Evolutionary conservation across 1,140 invertebrate genomes (phyloP).

Genomic region (Thereuonema tuberculata): DNA sequence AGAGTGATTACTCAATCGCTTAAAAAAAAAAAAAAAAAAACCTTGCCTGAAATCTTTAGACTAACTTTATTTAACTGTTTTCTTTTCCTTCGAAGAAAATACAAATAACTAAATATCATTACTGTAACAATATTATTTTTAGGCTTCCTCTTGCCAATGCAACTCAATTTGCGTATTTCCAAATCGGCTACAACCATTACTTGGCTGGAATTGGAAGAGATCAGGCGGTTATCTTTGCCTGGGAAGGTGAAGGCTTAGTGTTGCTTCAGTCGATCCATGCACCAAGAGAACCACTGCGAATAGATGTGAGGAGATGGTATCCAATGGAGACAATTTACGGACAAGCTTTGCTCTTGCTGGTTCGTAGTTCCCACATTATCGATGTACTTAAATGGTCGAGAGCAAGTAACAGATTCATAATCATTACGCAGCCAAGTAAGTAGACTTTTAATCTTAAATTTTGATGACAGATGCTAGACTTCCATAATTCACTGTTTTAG

Average conservation of each 20-base stretch:
- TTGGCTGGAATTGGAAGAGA: not conserved
- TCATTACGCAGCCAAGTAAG: not conserved
- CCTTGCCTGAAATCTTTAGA: not conserved
- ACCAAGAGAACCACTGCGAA: not conserved
- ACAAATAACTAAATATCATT: not conserved
- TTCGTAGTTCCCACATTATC: not conserved
- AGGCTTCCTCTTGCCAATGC: not conserved
- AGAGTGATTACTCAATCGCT: too few relatives aligned
- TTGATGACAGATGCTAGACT: too few relatives aligned
- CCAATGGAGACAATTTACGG: not conserved
- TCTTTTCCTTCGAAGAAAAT: not conserved
- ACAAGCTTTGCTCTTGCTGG: not conserved
- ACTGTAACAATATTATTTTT: too few relatives aligned
- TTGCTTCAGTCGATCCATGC: not conserved
- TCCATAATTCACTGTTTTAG: too few relatives aligned
- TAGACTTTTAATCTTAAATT: too few relatives aligned
- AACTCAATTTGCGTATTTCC: not conserved
- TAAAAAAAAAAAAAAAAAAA: too few relatives aligned
- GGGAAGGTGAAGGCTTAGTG: not conserved
- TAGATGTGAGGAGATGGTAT: not conserved
- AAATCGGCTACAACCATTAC: not conserved
- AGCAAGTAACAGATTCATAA: not conserved
- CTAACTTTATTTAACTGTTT: not conserved
- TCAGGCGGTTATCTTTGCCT: not conserved
- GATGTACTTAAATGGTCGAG: not conserved